Conservation (phyloP, 1,140 invertebrate genomes). For the Acromyrmex echinatior region DNA sequence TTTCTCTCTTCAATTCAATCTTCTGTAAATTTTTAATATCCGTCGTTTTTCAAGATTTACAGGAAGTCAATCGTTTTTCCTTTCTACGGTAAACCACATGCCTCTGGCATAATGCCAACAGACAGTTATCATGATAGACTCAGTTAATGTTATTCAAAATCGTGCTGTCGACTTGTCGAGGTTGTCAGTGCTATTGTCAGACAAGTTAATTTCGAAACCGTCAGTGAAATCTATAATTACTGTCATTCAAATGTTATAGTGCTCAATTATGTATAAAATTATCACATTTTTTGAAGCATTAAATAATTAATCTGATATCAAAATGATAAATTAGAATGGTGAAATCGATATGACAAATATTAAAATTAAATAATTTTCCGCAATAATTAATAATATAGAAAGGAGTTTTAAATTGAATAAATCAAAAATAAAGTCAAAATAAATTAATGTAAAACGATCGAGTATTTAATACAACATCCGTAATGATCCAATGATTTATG, state of each 20-base stretch:
- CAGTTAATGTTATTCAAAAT: conserved; percentile 1
- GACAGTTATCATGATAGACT: neutral
- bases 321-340: neutral
- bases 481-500: neutral
- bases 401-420: neutral
- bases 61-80: conserved; percentile 34
- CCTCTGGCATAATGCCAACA: conserved; percentile 37
- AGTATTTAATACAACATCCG: neutral
- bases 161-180: neutral
- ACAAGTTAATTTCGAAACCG: neutral
- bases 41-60: neutral
- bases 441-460: neutral
- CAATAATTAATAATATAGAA: neutral
- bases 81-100: neutral
- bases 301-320: neutral
- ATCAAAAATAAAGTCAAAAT: neutral
- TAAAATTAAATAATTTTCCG: neutral
- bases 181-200: conserved; percentile 5
- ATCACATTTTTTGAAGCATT: no score
- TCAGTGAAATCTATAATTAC: neutral
- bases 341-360: neutral
- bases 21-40: conserved; percentile 44
- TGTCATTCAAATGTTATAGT: neutral
- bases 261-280: neutral
- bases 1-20: neutral